Percentiles rank a stretch among this genome's conserved stretches.
Evolutionary conservation across 1,140 invertebrate genomes (phyloP).

Genomic region (Ooceraea biroi): DNA sequence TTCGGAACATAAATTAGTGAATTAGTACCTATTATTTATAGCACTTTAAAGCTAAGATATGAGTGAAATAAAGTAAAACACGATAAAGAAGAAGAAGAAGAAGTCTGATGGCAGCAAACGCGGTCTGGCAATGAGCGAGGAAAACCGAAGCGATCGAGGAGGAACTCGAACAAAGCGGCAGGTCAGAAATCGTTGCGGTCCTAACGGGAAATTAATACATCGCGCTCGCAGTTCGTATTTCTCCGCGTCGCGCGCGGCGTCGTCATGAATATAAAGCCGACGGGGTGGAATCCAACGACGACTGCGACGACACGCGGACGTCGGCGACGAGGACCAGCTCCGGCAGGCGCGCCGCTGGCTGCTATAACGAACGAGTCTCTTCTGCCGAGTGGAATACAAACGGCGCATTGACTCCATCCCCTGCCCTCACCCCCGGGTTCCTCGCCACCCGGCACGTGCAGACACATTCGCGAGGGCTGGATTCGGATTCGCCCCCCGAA

Average conservation of each 20-base stretch:
- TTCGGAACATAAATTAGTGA: too few species aligned
- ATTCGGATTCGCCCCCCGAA: constrained; percentile 68
- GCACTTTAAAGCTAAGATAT: background rate
- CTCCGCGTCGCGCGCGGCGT: constrained; percentile 21
- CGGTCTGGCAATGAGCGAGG: background rate
- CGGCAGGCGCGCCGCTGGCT: constrained; percentile 65
- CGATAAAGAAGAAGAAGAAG: background rate
- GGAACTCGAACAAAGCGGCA: constrained; percentile 10
- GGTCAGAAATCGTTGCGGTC: constrained; percentile 35
- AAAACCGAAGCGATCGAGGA: background rate
- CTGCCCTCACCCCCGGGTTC: background rate
- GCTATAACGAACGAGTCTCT: constrained; percentile 79
- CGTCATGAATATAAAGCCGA: constrained; percentile 75
- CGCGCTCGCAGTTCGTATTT: constrained; percentile 64
- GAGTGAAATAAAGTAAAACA: background rate
- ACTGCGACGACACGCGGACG: constrained; percentile 31
- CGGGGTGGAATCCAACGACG: constrained; percentile 37
- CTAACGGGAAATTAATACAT: constrained; percentile 75
- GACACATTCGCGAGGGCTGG: constrained; percentile 72
- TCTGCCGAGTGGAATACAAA: constrained; percentile 78
- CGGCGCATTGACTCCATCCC: constrained; percentile 74
- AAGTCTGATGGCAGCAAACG: background rate
- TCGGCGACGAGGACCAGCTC: constrained; percentile 55
- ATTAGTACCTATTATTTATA: background rate
- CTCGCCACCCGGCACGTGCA: constrained; percentile 68